Evolutionary conservation across 2,888 invertebrate genomes (phyloP).

Genomic region (Drosophila prolongata): DNA sequence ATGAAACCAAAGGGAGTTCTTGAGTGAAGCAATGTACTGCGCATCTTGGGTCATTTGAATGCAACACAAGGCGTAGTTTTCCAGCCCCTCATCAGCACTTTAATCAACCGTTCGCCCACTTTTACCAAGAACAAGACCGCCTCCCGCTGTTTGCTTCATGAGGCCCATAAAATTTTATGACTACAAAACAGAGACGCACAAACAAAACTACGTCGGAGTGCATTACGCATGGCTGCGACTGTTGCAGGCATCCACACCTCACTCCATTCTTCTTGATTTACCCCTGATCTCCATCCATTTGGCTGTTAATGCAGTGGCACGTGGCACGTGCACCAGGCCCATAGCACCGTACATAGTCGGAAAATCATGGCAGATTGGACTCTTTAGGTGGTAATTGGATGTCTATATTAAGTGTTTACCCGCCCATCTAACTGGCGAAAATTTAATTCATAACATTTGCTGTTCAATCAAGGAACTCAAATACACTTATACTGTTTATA

Average conservation of each 20-base stretch:
- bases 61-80: constrained; percentile 2
- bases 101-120: constrained; percentile 38
- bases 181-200: constrained; percentile 35
- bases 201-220: constrained; percentile 36
- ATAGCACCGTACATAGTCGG: constrained; percentile 19
- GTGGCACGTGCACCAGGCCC: constrained; percentile 34
- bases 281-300: neutral
- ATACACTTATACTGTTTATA: neutral
- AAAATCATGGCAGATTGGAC: constrained; percentile 30
- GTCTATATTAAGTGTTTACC: constrained; percentile 34
- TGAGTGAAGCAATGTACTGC: neutral
- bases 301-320: constrained; percentile 37
- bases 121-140: constrained; percentile 30
- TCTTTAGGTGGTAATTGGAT: constrained; percentile 19
- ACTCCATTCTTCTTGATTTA: neutral
- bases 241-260: constrained; percentile 33
- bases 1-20: neutral
- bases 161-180: constrained; percentile 53
- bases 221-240: constrained; percentile 35
- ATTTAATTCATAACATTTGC: constrained; percentile 17
- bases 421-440: constrained; percentile 4
- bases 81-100: constrained; percentile 35
- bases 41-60: constrained; percentile 5
- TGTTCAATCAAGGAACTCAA: constrained; percentile 2
- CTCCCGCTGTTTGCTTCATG: constrained; percentile 43